These are phyloP conservation scores for Zaprionus lineosus DNA, from an alignment of 2,888 invertebrate species.

Conservation along the genomic window DNA sequence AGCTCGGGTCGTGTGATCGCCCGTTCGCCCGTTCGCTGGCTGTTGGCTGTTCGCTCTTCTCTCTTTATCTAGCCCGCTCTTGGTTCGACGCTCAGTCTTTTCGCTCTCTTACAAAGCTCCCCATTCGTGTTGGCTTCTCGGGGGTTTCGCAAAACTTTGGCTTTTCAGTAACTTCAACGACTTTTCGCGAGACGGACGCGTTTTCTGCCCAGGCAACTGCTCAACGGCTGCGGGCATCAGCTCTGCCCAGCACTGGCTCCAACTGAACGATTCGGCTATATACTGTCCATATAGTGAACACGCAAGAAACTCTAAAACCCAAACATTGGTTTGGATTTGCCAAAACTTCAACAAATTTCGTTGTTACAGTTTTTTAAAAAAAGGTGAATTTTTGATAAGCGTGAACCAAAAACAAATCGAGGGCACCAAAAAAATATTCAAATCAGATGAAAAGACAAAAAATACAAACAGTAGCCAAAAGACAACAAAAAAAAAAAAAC, in stretches of 20 bases:
- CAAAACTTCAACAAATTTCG: constrained; percentile 22
- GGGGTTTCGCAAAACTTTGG: constrained; percentile 35
- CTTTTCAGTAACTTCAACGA: constrained; percentile 79
- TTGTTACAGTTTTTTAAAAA: constrained; percentile 28
- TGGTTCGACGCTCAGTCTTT: constrained; percentile 11
- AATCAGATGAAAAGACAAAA: no score
- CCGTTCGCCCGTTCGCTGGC: not conserved
- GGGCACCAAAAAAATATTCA: no score
- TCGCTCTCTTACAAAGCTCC: constrained; percentile 43
- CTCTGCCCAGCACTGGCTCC: constrained; percentile 52
- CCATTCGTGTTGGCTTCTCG: constrained; percentile 16
- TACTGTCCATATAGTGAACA: constrained; percentile 55
- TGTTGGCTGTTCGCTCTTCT: not conserved
- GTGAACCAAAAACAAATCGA: constrained; percentile 3
- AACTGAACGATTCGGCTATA: constrained; percentile 66
- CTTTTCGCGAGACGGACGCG: constrained; percentile 78
- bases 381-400: constrained; percentile 56
- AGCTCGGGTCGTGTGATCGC: constrained; percentile 37
- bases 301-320: constrained; percentile 22
- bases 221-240: constrained; percentile 26
- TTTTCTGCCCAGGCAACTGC: constrained; percentile 36
- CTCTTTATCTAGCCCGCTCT: constrained; percentile 3
- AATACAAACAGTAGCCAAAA: no score
- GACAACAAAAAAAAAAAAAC: constrained; percentile 3
- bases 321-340: constrained; percentile 19